A percentile compares a stretch with the other conserved stretches of the same genome.
phyloP scores from a whole-genome alignment of 2,113 vertebrate genomes.

The Tenrec ecaudatus region DNA sequence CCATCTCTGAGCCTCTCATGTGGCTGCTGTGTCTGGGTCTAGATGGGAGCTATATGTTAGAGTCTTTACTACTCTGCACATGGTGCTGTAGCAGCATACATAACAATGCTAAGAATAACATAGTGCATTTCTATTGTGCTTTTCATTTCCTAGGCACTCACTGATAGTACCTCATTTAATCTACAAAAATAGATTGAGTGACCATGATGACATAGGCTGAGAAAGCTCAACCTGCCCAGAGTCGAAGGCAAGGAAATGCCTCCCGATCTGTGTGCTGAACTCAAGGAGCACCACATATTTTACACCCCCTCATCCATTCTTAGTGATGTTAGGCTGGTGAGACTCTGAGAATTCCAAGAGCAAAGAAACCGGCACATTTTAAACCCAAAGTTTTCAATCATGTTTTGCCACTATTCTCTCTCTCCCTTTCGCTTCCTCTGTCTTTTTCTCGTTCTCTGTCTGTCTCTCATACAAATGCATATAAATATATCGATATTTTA shows the following conservation, averaged over 20 bases:
- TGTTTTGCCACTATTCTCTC: not conserved
- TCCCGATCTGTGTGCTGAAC: not conserved
- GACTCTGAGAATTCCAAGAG: not conserved
- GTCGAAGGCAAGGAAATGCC: not conserved
- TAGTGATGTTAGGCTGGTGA: not conserved
- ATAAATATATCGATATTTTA: too few species aligned
- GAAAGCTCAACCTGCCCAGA: not conserved
- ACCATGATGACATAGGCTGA: not conserved
- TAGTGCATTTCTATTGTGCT: too few species aligned
- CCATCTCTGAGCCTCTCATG: not conserved
- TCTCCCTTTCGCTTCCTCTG: too few species aligned
- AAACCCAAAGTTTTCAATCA: not conserved
- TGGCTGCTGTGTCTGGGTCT: not conserved
- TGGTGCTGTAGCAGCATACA: too few species aligned
- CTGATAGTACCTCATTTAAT: not conserved
- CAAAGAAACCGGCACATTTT: not conserved
- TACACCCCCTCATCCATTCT: not conserved
- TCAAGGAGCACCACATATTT: not conserved
- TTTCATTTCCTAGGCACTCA: not conserved
- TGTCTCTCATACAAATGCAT: not conserved
- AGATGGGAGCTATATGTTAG: not conserved
- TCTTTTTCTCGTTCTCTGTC: too few species aligned
- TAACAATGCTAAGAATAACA: too few species aligned
- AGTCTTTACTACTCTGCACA: too few species aligned
- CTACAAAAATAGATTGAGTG: not conserved